Percentiles rank a stretch among this genome's conserved stretches.
Conservation (phyloP, 2,113 vertebrate species). For the Amphiprion ocellaris region DNA sequence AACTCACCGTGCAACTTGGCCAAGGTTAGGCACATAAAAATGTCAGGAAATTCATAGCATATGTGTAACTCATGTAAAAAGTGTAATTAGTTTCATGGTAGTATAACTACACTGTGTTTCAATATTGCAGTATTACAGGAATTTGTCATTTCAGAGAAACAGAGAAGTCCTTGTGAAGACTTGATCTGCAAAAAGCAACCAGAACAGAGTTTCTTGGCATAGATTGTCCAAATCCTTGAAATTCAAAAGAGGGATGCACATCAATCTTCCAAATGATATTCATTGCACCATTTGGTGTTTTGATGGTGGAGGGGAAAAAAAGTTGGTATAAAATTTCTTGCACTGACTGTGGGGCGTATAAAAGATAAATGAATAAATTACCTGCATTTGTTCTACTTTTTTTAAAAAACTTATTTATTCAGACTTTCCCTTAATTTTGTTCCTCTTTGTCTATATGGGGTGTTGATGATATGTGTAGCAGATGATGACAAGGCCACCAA, state of each 20-base stretch:
- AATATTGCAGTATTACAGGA: neutral
- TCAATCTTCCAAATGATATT: too few relatives aligned
- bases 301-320: too few relatives aligned
- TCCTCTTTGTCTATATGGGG: neutral
- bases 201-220: too few relatives aligned
- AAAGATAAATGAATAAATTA: too few relatives aligned
- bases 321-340: too few relatives aligned
- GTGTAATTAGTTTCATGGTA: neutral
- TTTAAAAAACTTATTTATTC: neutral
- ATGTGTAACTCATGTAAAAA: neutral
- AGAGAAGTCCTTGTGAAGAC: too few relatives aligned
- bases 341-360: too few relatives aligned
- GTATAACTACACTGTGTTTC: neutral
- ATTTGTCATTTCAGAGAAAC: neutral
- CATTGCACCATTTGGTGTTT: too few relatives aligned
- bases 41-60: neutral
- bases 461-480: neutral
- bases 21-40: neutral
- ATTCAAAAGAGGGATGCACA: too few relatives aligned
- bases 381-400: too few relatives aligned
- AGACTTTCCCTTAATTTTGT: neutral
- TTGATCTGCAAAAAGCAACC: too few relatives aligned
- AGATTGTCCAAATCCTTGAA: too few relatives aligned
- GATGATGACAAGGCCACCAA: neutral
- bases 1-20: neutral